Evolutionary conservation across 37 sponge, comb jelly and placozoan genomes (phyloP), one percentile per base, ranked within the genome.

Genomic region (Tethya wilhelma): DNA sequence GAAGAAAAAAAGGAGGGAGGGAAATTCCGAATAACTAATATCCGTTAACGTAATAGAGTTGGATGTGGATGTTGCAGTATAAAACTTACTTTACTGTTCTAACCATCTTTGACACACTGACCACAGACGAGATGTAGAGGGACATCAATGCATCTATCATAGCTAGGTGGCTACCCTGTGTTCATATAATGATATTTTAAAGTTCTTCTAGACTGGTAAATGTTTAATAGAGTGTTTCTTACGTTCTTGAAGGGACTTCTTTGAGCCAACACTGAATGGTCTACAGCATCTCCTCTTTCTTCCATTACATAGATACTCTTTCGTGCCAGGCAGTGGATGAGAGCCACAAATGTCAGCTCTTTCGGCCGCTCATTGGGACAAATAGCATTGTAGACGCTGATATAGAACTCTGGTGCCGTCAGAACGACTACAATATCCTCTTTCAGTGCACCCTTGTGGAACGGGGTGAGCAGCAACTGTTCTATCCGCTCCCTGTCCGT

Each of bases 131-230:
- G 17, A 75, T 57, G 57, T 90, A 90, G 3, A 59, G 80, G 4
- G 42, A 45, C 95, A 94, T 94, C 37, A 94, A 56, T 8, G 67
- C 91, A 49, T 94, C 95, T 14, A 94, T 38, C 44, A 94, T 31
- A 2, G 90, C 91, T 44, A 82, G 23, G 55, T 94, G 95, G 56
- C 75, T 72, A 14, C 22, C 64, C 95, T 94, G 77, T 4, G 64
- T 32, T 28, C 6, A 56, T 2, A 64, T 26, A 11, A 7, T n/a
- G n/a, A n/a, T n/a, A n/a, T n/a, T n/a, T n/a, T n/a, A n/a, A n/a
- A n/a, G n/a, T n/a, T n/a, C n/a, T n/a, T n/a, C n/a, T n/a, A n/a
- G n/a, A n/a, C n/a, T n/a, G n/a, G n/a, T n/a, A n/a, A n/a, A n/a
- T n/a, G n/a, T n/a, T n/a, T n/a, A n/a, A n/a, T n/a, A n/a, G n/a